A percentile compares a stretch with the other conserved stretches of the same genome.
Evolutionary conservation across 2,888 invertebrate species (phyloP).

Genomic region (Lithophane ornitopus): DNA sequence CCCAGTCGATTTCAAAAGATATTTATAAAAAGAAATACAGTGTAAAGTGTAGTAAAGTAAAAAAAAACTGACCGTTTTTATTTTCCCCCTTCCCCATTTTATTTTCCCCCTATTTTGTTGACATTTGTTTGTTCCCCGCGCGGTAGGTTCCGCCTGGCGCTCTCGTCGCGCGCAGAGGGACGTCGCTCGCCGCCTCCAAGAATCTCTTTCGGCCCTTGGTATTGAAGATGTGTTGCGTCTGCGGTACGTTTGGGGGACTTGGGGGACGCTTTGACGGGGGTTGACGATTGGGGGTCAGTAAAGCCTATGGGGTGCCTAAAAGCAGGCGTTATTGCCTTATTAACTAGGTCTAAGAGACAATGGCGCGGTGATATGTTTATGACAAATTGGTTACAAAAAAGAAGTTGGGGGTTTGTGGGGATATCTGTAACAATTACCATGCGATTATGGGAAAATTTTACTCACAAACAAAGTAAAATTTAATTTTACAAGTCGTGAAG

Average conservation of each 20-base stretch:
- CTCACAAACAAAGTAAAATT: not conserved
- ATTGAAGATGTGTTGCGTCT: constrained; percentile 76
- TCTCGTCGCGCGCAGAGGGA: constrained; percentile 79
- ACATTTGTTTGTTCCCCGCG: constrained; percentile 68
- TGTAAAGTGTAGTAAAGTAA: not conserved
- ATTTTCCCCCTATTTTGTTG: constrained; percentile 62
- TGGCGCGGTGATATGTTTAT: not conserved
- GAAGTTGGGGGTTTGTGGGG: no score
- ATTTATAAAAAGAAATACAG: not conserved
- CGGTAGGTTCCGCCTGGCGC: constrained; percentile 85
- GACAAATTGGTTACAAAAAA: no score
- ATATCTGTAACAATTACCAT: no score
- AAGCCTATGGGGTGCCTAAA: not conserved
- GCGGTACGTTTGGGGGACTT: constrained; percentile 67
- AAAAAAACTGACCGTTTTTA: constrained; percentile 36
- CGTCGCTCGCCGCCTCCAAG: constrained; percentile 85
- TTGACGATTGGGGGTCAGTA: constrained; percentile 42
- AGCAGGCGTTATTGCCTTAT: not conserved
- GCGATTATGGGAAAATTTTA: no score
- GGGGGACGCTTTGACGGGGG: constrained; percentile 28
- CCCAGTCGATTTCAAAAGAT: not conserved
- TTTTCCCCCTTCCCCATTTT: constrained; percentile 25
- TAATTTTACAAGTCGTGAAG: no score
- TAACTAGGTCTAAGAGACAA: not conserved
- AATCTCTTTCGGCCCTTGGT: constrained; percentile 90